These are phyloP conservation scores for Apoda limacodes DNA, from an alignment of 2,888 invertebrate genomes.

Conservation along the genomic window DNA sequence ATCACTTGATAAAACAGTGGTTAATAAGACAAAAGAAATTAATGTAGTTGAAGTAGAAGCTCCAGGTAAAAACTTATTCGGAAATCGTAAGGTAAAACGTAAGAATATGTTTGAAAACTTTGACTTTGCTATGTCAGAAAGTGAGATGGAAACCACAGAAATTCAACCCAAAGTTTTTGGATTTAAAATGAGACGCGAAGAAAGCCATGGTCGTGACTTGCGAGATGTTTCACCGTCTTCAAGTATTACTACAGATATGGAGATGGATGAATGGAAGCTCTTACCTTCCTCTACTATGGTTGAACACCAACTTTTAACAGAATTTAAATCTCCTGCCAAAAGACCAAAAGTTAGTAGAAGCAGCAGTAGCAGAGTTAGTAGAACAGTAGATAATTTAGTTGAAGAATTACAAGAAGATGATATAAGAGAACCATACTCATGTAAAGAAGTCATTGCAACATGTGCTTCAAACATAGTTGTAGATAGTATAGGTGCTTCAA, in stretches of 20 bases:
- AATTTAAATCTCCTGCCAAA: no score
- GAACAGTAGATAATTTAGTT: no score
- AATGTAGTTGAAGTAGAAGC: conserved; percentile 24
- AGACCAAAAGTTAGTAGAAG: no score
- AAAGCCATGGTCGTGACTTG: conserved; percentile 21
- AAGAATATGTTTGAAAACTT: conserved; percentile 52
- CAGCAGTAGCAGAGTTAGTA: no score
- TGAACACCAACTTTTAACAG: no score
- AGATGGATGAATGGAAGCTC: conserved; percentile 50
- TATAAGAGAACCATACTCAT: no score
- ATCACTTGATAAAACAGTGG: conserved; percentile 36
- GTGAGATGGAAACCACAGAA: conserved; percentile 50
- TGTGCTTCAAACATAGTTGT: no score
- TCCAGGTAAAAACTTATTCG: conserved; percentile 40
- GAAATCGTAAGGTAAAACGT: conserved; percentile 34
- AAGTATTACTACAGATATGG: conserved; percentile 43
- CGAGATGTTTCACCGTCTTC: conserved; percentile 34
- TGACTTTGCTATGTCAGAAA: conserved; percentile 46
- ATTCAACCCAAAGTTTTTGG: conserved; percentile 41
- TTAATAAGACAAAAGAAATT: conserved; percentile 36
- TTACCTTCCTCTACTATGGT: conserved; percentile 61
- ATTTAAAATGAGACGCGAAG: conserved; percentile 30
- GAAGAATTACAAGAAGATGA: no score
- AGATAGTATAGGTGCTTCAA: no score
- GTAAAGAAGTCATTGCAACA: no score